A percentile compares a stretch with the other conserved stretches of the same genome.
Evolutionary conservation across 2,888 invertebrate species (phyloP).

Genomic region (Yponomeuta malinellus): DNA sequence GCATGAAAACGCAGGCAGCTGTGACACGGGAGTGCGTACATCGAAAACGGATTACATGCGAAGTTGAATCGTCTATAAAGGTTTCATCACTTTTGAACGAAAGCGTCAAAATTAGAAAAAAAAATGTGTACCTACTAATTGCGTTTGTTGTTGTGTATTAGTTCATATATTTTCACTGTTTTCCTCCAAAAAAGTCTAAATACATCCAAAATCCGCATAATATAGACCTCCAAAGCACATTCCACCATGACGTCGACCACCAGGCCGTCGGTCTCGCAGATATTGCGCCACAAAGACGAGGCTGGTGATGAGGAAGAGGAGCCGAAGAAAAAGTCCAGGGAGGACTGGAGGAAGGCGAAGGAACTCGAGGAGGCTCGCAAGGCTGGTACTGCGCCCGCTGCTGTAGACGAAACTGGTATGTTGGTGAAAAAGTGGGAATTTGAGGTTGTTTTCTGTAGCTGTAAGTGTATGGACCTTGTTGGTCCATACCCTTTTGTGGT

Average conservation of each 20-base stretch:
- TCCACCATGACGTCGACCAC: slow-evolving; percentile 47
- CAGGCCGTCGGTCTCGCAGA: slow-evolving; percentile 81
- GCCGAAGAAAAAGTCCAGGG: slow-evolving; percentile 90
- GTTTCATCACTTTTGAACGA: background rate
- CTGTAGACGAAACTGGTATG: slow-evolving; percentile 83
- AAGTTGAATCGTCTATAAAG: background rate
- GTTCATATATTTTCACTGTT: background rate
- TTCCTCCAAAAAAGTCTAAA: background rate
- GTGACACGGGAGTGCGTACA: too few relatives aligned
- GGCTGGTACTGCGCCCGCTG: slow-evolving; percentile 95
- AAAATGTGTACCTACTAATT: too few relatives aligned
- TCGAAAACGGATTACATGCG: background rate
- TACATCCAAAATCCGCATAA: background rate
- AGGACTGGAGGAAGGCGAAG: slow-evolving; percentile 98
- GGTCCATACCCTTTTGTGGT: too few relatives aligned
- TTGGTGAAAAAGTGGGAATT: background rate
- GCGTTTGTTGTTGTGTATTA: background rate
- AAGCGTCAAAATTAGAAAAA: too few relatives aligned
- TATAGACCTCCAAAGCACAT: too few relatives aligned
- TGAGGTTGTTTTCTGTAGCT: background rate
- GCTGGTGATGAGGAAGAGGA: slow-evolving; percentile 78
- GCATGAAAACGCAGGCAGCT: background rate
- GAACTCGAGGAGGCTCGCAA: slow-evolving; percentile 98
- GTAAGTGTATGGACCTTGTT: background rate
- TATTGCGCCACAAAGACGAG: slow-evolving; percentile 79